Evolutionary conservation across 1,140 invertebrate species (phyloP).

Genomic region (Thaumetopoea pityocampa): DNA sequence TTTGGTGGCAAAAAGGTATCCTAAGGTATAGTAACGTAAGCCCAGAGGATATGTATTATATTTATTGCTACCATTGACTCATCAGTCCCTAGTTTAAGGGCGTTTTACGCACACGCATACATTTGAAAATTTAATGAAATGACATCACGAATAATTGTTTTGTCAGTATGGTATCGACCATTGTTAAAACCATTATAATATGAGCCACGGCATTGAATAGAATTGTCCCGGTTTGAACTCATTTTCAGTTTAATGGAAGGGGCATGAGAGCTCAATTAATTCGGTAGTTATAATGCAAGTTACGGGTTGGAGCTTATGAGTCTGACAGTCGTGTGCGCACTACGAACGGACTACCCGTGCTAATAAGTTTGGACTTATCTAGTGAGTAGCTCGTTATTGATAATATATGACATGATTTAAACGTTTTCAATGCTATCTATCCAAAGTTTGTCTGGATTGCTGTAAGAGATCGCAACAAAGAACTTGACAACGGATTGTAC

Average conservation of each 20-base stretch:
- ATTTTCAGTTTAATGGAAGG: conserved; percentile 20
- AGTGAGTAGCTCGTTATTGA: conserved; percentile 19
- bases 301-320: conserved; percentile 6
- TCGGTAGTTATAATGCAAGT: conserved; percentile 29
- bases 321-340: conserved; percentile 30
- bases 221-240: conserved; percentile 15
- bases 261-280: conserved; percentile 31
- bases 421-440: too few species aligned
- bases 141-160: conserved; percentile 60
- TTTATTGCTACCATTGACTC: conserved; percentile 31
- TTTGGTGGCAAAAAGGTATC: too few species aligned
- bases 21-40: too few species aligned
- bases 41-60: conserved; percentile 9
- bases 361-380: conserved; percentile 37
- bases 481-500: too few species aligned
- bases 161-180: conserved; percentile 40
- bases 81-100: conserved; percentile 43
- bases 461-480: too few species aligned
- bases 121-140: conserved; percentile 35
- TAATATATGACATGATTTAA: conserved; percentile 20
- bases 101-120: conserved; percentile 38
- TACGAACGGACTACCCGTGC: conserved; percentile 44
- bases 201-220: conserved; percentile 37
- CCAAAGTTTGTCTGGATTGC: too few species aligned
- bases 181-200: conserved; percentile 39